A percentile compares a stretch with the other conserved stretches of the same genome.
Conservation (phyloP, 37 sponge, comb jelly and placozoan species). For the Chondrosia reniformis region DNA sequence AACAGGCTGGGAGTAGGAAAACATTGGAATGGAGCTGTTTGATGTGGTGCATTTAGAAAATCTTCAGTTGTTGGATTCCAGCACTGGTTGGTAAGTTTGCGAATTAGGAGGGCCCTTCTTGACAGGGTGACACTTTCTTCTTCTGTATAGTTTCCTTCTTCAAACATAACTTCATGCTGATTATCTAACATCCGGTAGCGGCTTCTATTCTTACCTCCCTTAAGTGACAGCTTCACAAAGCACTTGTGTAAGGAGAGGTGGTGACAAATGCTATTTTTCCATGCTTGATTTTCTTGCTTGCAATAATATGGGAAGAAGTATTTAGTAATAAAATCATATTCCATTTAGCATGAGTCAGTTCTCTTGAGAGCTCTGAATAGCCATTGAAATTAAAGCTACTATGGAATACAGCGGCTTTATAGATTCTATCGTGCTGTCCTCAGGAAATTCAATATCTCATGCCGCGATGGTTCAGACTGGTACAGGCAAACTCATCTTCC, state of each 20-base stretch:
- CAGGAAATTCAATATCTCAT: slow-evolving; percentile 58
- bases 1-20: too few relatives aligned
- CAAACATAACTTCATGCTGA: slow-evolving; percentile 83
- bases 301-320: slow-evolving; percentile 92
- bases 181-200: slow-evolving; percentile 92
- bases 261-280: slow-evolving; percentile 94
- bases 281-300: slow-evolving; percentile 89
- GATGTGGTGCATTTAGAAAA: too few relatives aligned
- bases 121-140: slow-evolving; percentile 74
- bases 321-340: slow-evolving; percentile 87
- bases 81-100: too few relatives aligned
- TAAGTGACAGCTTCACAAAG: slow-evolving; percentile 85
- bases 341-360: slow-evolving; percentile 85
- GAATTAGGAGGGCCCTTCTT: slow-evolving; percentile 29
- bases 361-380: slow-evolving; percentile 75
- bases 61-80: too few relatives aligned
- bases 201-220: slow-evolving; percentile 82
- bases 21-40: too few relatives aligned
- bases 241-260: slow-evolving; percentile 93
- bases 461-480: slow-evolving; percentile 79
- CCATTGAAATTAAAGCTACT: slow-evolving; percentile 92
- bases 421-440: slow-evolving; percentile 47
- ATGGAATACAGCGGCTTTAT: slow-evolving; percentile 90
- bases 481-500: slow-evolving; percentile 64
- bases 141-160: slow-evolving; percentile 86